Base-by-base conservation (phyloP, 1,140 invertebrate genomes). In the Piezodorus guildinii region DNA sequence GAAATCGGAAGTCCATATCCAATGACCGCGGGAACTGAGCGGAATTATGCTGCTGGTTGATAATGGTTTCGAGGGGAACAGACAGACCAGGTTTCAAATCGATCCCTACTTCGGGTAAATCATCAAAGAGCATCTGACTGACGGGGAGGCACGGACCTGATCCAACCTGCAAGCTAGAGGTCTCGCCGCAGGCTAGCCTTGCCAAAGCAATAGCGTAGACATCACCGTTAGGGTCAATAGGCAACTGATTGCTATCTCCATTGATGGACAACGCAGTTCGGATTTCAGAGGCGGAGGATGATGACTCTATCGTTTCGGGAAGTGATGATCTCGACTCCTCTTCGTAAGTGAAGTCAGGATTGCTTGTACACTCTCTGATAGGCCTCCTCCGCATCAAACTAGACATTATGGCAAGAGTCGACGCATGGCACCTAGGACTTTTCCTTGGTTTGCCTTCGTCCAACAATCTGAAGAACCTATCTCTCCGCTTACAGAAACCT, bases 361-460 rank as follows among this genome's bases (percentile, higher is more conserved):
- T 61, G 8, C 25, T 43, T 3, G 54, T 58, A 44, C 61, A 60
- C n/a, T 63, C 61, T 17, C 58, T 44, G 9, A 44, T 60, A 30
- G 60, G 52, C 17, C 65, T 44, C 10, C 68, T 60, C 10, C 61
- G 58, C 45, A 62, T 23, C 78, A 86, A 72, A 59, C 82, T 82
- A 62, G 84, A 85, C 65, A 91, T 81, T 62, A 91, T 87, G 0
- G 88, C 89, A 43, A 90, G 72, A 0, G 89, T 91, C 0, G 87
- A 90, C 0, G 88, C 88, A 70, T 91, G 89, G 72, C 90, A 89
- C 30, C 89, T 75, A 0, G 89, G 89, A 3, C 87, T 90, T 70
- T 91, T 90, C n/a, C 88, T 75, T 0, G 88, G 85, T 65, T 84
- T 84, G 14, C 52, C 15, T 65, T 79, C 75, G 60, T 83, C 77